phyloP scores from a whole-genome alignment of 2,113 vertebrate species.

The Channa argus region DNA sequence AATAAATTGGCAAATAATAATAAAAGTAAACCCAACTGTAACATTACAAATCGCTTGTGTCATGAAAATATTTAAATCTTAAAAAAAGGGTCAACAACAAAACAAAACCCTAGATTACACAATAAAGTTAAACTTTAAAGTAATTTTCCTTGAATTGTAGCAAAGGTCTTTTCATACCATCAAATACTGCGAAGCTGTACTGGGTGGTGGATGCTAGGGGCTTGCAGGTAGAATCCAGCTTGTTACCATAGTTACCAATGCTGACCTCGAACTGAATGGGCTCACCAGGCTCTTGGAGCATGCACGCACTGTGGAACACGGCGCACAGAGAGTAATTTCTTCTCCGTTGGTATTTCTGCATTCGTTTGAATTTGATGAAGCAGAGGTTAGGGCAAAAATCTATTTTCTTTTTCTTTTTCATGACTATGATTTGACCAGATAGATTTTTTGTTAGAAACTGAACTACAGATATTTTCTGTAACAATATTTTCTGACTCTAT shows the following conservation, averaged over 20 bases:
- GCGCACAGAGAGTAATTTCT: conserved; percentile 92
- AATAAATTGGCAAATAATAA: too few species aligned
- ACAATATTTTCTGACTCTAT: too few species aligned
- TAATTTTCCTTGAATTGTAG: too few species aligned
- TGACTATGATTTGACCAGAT: background rate
- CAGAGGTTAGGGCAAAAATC: background rate
- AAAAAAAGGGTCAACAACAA: background rate
- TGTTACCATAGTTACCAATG: conserved; percentile 98
- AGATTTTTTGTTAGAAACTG: too few species aligned
- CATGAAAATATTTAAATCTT: background rate
- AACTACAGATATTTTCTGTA: too few species aligned
- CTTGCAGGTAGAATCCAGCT: conserved; percentile 95
- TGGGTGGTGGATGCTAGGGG: conserved; percentile 96
- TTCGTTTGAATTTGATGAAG: conserved; percentile 8
- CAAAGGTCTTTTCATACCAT: conserved; percentile 82
- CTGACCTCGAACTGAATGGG: conserved; percentile 98
- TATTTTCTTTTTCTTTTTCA: background rate
- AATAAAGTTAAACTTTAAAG: too few species aligned
- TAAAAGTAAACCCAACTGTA: too few species aligned
- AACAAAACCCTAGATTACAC: too few species aligned
- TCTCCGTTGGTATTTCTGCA: conserved; percentile 93
- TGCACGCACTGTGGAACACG: conserved; percentile 93
- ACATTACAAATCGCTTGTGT: background rate
- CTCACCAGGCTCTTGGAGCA: conserved; percentile 94
- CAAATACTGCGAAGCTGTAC: conserved; percentile 93